Evolutionary conservation across 2,113 vertebrate genomes (phyloP).

Genomic region (Thamnaconus septentrionalis): DNA sequence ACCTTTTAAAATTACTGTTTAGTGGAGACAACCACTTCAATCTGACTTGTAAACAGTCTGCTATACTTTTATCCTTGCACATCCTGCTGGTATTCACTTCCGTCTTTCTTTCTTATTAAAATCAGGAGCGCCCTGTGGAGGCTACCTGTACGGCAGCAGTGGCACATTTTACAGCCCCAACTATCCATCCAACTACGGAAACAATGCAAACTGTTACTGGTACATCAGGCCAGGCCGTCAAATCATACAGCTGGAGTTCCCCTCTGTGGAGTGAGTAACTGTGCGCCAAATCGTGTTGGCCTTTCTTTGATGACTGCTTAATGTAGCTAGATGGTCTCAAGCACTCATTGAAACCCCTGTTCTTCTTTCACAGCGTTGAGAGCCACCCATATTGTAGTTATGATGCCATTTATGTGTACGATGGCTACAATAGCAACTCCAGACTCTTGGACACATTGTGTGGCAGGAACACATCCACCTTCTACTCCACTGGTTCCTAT

Average conservation of each 20-base stretch:
- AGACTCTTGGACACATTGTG: constrained; percentile 68
- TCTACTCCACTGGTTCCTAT: constrained; percentile 20
- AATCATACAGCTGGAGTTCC: neutral
- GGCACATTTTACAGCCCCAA: neutral
- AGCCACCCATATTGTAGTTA: neutral
- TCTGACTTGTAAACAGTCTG: neutral
- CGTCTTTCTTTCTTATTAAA: neutral
- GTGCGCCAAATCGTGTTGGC: neutral
- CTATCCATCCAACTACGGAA: neutral
- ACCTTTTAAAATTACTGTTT: too few species aligned
- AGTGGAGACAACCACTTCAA: too few species aligned
- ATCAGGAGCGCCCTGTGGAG: neutral
- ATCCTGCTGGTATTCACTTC: neutral
- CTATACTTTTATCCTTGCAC: too few species aligned
- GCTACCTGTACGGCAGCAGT: neutral
- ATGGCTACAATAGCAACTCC: constrained; percentile 46
- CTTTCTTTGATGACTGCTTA: neutral
- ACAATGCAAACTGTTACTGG: neutral
- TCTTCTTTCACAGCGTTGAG: constrained; percentile 11
- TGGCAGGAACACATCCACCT: neutral
- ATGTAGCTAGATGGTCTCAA: neutral
- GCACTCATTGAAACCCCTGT: neutral
- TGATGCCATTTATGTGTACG: constrained; percentile 54
- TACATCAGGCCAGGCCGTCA: neutral
- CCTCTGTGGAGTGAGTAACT: neutral